These are phyloP conservation scores for Carassius auratus DNA, from an alignment of 2,113 vertebrate species.

Conservation along the genomic window DNA sequence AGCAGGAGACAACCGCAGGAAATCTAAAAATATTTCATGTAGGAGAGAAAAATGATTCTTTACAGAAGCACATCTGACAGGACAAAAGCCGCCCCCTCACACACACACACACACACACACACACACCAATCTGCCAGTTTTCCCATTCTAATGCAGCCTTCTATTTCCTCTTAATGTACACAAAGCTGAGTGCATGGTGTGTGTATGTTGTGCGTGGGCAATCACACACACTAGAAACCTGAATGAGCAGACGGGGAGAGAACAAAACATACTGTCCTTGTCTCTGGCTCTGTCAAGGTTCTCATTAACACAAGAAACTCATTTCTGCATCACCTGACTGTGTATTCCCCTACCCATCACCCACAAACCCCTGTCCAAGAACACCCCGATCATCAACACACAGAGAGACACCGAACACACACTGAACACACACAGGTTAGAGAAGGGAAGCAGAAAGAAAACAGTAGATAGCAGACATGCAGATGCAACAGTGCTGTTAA, in stretches of 20 bases:
- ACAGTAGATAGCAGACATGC: slow-evolving; percentile 1
- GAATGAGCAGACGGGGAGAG: neutral
- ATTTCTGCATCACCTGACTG: slow-evolving; percentile 57
- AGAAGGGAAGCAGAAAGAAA: neutral
- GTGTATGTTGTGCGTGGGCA: neutral
- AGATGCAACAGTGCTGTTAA: neutral
- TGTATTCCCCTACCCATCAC: slow-evolving; percentile 43
- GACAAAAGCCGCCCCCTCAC: neutral
- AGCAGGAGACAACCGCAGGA: slow-evolving; percentile 7
- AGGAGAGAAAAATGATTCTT: slow-evolving; percentile 26
- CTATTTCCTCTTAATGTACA: slow-evolving; percentile 29
- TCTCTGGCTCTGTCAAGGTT: slow-evolving; percentile 73
- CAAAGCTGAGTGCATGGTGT: slow-evolving; percentile 15
- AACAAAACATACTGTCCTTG: slow-evolving; percentile 68
- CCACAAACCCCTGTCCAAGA: slow-evolving; percentile 22
- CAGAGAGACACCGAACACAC: slow-evolving; percentile 19
- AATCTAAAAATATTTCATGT: slow-evolving; percentile 41
- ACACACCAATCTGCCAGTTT: slow-evolving; percentile 12
- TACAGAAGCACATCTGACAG: slow-evolving; percentile 35
- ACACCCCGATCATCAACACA: neutral
- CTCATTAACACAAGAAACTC: slow-evolving; percentile 76
- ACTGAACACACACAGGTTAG: slow-evolving; percentile 16
- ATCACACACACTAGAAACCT: slow-evolving; percentile 12
- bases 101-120: neutral
- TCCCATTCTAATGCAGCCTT: slow-evolving; percentile 24